phyloP scores from a whole-genome alignment of 2,797 vertebrate genomes.

The Knipowitschia caucasica region DNA sequence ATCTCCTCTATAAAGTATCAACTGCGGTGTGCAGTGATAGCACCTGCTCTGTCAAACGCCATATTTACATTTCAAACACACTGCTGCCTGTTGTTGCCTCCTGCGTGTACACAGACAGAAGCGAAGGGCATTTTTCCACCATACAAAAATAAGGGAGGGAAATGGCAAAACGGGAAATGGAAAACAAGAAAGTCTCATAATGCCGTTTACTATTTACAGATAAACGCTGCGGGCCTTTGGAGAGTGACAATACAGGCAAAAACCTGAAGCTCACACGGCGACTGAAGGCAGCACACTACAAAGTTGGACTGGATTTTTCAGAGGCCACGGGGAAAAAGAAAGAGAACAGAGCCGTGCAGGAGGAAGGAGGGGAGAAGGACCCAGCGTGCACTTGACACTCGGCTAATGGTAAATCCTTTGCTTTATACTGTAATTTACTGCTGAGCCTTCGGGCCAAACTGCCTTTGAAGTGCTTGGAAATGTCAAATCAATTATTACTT shows the following conservation, averaged over 20 bases:
- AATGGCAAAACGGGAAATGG: conserved; percentile 43
- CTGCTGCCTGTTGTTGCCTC: conserved; percentile 23
- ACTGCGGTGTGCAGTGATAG: conserved; percentile 49
- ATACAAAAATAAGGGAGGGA: conserved; percentile 27
- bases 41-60: conserved; percentile 51
- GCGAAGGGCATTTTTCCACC: conserved; percentile 10
- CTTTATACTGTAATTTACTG: conserved; percentile 76
- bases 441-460: conserved; percentile 66
- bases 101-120: conserved; percentile 4
- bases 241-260: conserved; percentile 53
- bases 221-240: conserved; percentile 60
- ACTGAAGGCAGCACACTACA: conserved; percentile 38
- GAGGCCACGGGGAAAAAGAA: conserved; percentile 30
- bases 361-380: conserved; percentile 11
- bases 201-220: conserved; percentile 57
- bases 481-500: conserved; percentile 80
- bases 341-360: conserved; percentile 10
- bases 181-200: conserved; percentile 44
- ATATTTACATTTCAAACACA: conserved; percentile 65
- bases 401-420: conserved; percentile 72
- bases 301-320: conserved; percentile 59
- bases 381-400: conserved; percentile 60
- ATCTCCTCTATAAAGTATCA: conserved; percentile 35
- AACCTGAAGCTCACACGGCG: conserved; percentile 41
- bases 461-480: conserved; percentile 76